Evolutionary conservation across 2,888 invertebrate genomes (phyloP).

Genomic region (Microctonus hyperodae): DNA sequence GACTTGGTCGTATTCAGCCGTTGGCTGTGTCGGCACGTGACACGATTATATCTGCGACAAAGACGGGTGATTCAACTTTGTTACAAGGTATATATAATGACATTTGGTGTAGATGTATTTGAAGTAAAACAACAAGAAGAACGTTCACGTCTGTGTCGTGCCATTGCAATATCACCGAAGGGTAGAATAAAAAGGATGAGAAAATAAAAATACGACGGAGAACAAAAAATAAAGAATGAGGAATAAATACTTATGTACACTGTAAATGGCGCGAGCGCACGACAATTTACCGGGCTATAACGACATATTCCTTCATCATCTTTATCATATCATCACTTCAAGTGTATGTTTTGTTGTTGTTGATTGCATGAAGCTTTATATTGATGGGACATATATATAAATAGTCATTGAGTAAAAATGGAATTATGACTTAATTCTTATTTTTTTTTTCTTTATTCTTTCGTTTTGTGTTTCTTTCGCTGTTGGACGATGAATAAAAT

Average conservation of each 20-base stretch:
- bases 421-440: background rate
- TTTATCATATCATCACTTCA: background rate
- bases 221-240: conserved; percentile 4
- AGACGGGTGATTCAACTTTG: conserved; percentile 34
- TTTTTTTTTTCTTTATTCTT: background rate
- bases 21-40: conserved; percentile 34
- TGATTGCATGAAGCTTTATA: too few species aligned
- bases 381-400: background rate
- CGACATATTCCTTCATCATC: background rate
- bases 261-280: background rate
- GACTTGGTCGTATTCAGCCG: conserved; percentile 11
- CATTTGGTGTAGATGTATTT: background rate
- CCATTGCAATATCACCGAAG: conserved; percentile 18
- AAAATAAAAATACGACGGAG: background rate
- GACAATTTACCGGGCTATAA: background rate
- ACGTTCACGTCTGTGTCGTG: conserved; percentile 16
- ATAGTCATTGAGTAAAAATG: background rate
- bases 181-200: conserved; percentile 24
- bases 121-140: background rate
- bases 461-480: too few species aligned
- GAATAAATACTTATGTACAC: background rate
- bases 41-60: conserved; percentile 36
- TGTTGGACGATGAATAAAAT: background rate
- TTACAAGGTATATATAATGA: conserved; percentile 31
- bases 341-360: background rate